Base-by-base conservation (phyloP, 2,113 vertebrate species). In the Megalops atlanticus region DNA sequence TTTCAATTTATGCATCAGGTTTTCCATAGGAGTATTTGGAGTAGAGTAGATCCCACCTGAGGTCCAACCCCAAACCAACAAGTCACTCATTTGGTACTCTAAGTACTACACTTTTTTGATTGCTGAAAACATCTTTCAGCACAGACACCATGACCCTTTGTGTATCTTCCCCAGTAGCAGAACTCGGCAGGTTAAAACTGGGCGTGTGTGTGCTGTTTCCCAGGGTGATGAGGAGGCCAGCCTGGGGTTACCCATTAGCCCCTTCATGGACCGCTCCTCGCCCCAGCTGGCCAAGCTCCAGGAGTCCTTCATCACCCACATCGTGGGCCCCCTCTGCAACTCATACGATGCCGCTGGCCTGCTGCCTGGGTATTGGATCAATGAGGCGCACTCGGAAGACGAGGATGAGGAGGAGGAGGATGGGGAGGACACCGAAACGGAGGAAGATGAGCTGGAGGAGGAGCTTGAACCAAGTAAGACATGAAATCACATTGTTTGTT, bases 231-330 rank as follows among this genome's bases (percentile, higher is more conserved):
- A 99, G 89, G 98, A 99, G 85, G 94, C 95, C 79, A 93, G 87
- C 73, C 92, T 99, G 83, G 98, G 97, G 54, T 92, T 99, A 87
- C 96, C 98, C 82, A 89, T 99, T 87, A 99, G 98, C 90, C 97
- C 98, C 75, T 99, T 99, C 92, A 99, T 99, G 98, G 97, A 99
- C 86, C 97, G 98, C 78, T 96, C 96, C n/a, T 94, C 95, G 41
- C 98, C 98, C 1, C 97, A 99, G 88, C 93, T 99, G 85, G 97
- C 97, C 5, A 98, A 98, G 85, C 94, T 99, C 45, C 98, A 99
- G 87, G 98, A 99, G 87, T 99, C 98, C 86, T 99, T 99, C 89
- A 99, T 99, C 90, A 98, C 97, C 33, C 96, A 99, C 85, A 99
- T 99, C 21, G 98, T 99, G 45, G 97, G 97, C 0, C 98, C 98